Percentiles rank a stretch among this genome's conserved stretches.
These are phyloP conservation scores for Acrobasis consociella DNA, from an alignment of 2,888 invertebrate species.

Conservation along the genomic window DNA sequence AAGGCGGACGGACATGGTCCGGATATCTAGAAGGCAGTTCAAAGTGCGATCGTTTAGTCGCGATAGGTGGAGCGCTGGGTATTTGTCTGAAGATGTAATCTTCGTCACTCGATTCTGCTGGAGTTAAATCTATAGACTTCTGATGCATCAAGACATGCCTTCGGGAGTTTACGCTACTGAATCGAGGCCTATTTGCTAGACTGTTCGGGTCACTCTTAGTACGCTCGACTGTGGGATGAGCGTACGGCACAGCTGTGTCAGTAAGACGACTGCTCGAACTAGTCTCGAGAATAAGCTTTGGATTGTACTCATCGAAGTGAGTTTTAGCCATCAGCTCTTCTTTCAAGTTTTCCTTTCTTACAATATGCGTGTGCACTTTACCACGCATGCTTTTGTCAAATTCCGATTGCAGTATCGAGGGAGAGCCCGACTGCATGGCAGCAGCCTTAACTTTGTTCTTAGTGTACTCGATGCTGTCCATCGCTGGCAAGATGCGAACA, in stretches of 20 bases:
- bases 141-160: constrained; percentile 92
- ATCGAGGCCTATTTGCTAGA: constrained; percentile 86
- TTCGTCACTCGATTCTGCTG: constrained; percentile 93
- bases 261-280: constrained; percentile 79
- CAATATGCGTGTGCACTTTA: constrained; percentile 65
- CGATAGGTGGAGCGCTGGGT: constrained; percentile 87
- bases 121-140: constrained; percentile 92
- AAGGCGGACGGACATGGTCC: constrained; percentile 85
- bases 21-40: constrained; percentile 82
- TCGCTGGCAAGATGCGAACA: constrained; percentile 74
- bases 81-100: constrained; percentile 90
- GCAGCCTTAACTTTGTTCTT: constrained; percentile 77
- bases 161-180: constrained; percentile 88
- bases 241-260: constrained; percentile 80
- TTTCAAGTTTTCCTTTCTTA: constrained; percentile 82
- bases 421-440: constrained; percentile 65
- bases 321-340: constrained; percentile 86
- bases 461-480: constrained; percentile 82
- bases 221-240: constrained; percentile 89
- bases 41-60: constrained; percentile 88
- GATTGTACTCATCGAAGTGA: constrained; percentile 88
- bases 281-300: constrained; percentile 82
- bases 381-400: constrained; percentile 82
- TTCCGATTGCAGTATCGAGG: constrained; percentile 83
- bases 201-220: constrained; percentile 94